Conservation (phyloP, 2,888 invertebrate species). For the Trichogramma dendrolimi region DNA sequence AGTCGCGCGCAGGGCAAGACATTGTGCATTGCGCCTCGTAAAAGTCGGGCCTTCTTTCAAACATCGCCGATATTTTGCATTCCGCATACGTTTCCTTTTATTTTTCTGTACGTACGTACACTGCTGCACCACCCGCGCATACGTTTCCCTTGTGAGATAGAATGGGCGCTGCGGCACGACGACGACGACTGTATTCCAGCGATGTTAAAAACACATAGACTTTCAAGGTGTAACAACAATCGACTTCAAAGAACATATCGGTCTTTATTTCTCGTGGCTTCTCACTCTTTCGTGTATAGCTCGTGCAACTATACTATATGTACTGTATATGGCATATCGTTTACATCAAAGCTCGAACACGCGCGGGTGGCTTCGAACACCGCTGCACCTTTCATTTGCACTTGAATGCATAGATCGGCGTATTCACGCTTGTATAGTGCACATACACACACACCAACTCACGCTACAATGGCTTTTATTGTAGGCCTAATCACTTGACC, state of each 20-base stretch:
- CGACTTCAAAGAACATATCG: conserved; percentile 13
- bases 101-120: background rate
- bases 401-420: conserved; percentile 3
- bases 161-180: background rate
- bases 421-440: conserved; percentile 11
- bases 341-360: conserved; percentile 20
- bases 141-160: background rate
- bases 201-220: background rate
- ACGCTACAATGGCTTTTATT: conserved; percentile 30
- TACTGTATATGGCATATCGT: conserved; percentile 7
- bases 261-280: too few species aligned
- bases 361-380: too few species aligned
- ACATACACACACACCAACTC: conserved; percentile 14
- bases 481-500: conserved; percentile 32
- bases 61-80: conserved; percentile 22
- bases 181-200: too few species aligned
- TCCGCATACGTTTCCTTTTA: conserved; percentile 18
- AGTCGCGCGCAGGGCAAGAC: conserved; percentile 18
- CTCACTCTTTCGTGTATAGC: too few species aligned
- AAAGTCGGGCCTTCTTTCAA: conserved; percentile 43
- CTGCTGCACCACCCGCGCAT: background rate
- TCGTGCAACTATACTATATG: too few species aligned
- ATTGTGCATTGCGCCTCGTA: conserved; percentile 37
- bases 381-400: conserved; percentile 12
- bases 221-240: conserved; percentile 19